Conservation (phyloP, 1,140 invertebrate species). For the Aphelenchoides fujianensis region DNA sequence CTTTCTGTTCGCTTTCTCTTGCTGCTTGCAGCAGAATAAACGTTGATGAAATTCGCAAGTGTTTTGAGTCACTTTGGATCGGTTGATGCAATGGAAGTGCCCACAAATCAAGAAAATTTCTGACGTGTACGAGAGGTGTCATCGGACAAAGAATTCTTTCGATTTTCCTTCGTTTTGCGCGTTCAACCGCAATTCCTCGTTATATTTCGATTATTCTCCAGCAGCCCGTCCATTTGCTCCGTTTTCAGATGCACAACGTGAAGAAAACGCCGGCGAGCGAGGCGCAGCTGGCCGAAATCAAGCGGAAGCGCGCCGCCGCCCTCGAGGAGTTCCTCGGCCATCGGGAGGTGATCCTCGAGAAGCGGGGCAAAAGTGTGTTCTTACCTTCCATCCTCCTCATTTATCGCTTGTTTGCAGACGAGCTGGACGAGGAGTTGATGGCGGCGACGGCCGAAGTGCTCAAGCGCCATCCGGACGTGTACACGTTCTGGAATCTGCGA, state of each 20-base stretch:
- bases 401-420: constrained; percentile 30
- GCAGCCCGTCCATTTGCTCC: too few relatives aligned
- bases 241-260: constrained; percentile 34
- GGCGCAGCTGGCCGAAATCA: constrained; percentile 4
- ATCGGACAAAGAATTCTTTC: too few relatives aligned
- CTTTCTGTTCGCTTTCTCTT: too few relatives aligned
- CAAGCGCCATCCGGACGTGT: constrained; percentile 47
- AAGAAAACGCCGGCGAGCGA: constrained; percentile 34
- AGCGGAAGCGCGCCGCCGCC: constrained; percentile 23
- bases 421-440: constrained; percentile 49
- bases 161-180: too few relatives aligned
- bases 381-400: neutral
- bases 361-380: constrained; percentile 24
- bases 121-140: too few relatives aligned
- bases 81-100: too few relatives aligned
- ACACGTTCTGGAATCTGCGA: constrained; percentile 52
- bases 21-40: too few relatives aligned
- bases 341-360: constrained; percentile 22
- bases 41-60: too few relatives aligned
- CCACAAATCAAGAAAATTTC: too few relatives aligned
- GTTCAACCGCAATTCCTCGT: too few relatives aligned
- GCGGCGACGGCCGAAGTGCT: constrained; percentile 33
- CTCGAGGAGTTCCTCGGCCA: constrained; percentile 25
- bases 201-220: too few relatives aligned
- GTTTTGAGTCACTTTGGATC: too few relatives aligned